phyloP scores from a whole-genome alignment of 2,888 invertebrate species.

The Pristionchus fissidentatus region DNA sequence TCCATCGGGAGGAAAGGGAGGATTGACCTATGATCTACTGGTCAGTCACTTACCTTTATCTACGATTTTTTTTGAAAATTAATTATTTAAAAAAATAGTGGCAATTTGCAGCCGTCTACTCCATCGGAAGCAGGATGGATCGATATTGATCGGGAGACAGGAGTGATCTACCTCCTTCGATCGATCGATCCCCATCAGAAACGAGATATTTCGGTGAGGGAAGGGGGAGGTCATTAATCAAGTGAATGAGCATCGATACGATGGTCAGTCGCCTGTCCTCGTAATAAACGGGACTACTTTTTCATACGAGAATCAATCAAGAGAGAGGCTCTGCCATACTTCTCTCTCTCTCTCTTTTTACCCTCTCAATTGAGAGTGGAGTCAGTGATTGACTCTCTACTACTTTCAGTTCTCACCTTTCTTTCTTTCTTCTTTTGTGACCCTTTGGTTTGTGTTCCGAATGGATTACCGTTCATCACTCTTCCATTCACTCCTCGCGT shows the following conservation, averaged over 20 bases:
- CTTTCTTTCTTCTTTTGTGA: slow-evolving; percentile 15
- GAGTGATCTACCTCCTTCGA: slow-evolving; percentile 10
- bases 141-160: slow-evolving; percentile 13
- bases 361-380: slow-evolving; percentile 8
- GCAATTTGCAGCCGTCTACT: slow-evolving; percentile 17
- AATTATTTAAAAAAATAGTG: background rate
- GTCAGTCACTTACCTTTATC: background rate
- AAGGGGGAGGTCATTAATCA: background rate
- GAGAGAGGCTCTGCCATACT: background rate
- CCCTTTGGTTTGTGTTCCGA: slow-evolving; percentile 12
- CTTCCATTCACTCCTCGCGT: slow-evolving; percentile 13
- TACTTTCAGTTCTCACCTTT: slow-evolving; percentile 15
- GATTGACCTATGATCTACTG: slow-evolving; percentile 11
- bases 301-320: slow-evolving; percentile 23
- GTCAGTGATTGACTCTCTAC: slow-evolving; percentile 20
- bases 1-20: slow-evolving; percentile 26
- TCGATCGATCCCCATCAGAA: background rate
- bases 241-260: background rate
- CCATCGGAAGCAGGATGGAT: slow-evolving; percentile 48
- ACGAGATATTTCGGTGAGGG: slow-evolving; percentile 29
- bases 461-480: slow-evolving; percentile 10
- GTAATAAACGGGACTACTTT: slow-evolving; percentile 22
- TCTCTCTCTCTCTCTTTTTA: slow-evolving; percentile 10
- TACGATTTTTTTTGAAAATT: no score
- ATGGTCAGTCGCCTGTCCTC: background rate